Conservation (phyloP, 2,888 invertebrate species). For the Lacanobia wlatinum region DNA sequence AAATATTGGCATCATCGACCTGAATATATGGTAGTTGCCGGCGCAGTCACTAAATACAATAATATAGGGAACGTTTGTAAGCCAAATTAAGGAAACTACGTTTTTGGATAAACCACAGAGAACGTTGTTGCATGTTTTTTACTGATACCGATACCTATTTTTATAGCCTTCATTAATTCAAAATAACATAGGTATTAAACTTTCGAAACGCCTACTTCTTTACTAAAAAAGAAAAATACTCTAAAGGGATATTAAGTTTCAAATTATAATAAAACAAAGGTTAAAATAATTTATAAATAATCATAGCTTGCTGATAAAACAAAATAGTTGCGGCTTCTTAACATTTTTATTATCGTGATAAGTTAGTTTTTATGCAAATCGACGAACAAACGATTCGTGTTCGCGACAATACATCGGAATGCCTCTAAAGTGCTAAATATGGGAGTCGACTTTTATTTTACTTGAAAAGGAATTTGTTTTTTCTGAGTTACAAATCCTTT, state of each 20-base stretch:
- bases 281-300: constrained; percentile 46
- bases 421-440: constrained; percentile 52
- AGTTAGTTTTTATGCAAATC: constrained; percentile 60
- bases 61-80: background rate
- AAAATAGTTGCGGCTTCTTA: constrained; percentile 58
- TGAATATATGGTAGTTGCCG: constrained; percentile 63
- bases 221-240: constrained; percentile 5
- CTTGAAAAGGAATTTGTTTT: constrained; percentile 36
- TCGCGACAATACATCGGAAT: constrained; percentile 62
- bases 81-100: background rate
- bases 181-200: background rate
- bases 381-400: constrained; percentile 25
- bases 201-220: constrained; percentile 24
- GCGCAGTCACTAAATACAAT: constrained; percentile 6
- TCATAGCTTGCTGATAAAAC: constrained; percentile 57
- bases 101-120: background rate
- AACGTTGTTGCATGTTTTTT: background rate
- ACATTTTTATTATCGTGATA: constrained; percentile 59
- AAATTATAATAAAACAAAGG: constrained; percentile 55
- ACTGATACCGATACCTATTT: constrained; percentile 20
- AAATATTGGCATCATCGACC: constrained; percentile 77
- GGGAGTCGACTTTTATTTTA: constrained; percentile 41
- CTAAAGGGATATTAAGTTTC: constrained; percentile 47
- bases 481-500: constrained; percentile 19
- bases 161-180: constrained; percentile 36